Conservation (phyloP, 2,113 vertebrate species). For the Illadopsis cleaveri region DNA sequence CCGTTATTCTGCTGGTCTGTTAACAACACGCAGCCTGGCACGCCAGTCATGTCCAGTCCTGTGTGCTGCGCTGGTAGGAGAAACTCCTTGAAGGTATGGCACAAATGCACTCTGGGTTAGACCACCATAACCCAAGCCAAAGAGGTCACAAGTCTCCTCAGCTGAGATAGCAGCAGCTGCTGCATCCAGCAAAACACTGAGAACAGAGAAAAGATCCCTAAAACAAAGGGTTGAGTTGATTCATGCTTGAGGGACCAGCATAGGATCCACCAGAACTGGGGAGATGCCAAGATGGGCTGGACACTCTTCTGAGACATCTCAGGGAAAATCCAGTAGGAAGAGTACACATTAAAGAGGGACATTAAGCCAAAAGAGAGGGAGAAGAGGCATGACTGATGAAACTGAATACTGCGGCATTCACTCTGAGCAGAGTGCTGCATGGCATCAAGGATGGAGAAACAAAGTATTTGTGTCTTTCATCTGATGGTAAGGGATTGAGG, state of each 20-base stretch:
- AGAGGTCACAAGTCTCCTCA: background rate
- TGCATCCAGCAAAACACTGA: background rate
- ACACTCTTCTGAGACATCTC: background rate
- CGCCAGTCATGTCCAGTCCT: background rate
- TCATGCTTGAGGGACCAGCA: background rate
- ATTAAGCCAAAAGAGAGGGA: background rate
- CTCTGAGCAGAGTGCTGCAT: background rate
- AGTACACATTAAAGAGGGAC: background rate
- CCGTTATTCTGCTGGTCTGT: slow-evolving; percentile 64
- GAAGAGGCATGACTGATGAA: background rate
- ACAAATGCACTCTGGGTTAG: background rate
- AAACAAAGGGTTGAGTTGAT: background rate
- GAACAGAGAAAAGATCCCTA: background rate
- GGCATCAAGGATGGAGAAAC: background rate
- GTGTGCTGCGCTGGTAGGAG: background rate
- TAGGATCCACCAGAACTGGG: background rate
- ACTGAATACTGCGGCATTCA: background rate
- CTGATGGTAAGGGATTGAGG: background rate
- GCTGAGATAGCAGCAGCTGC: background rate
- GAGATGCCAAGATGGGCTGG: background rate
- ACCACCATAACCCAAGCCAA: background rate
- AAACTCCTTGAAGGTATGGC: background rate
- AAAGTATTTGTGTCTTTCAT: background rate
- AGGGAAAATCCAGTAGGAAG: background rate
- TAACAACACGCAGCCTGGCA: slow-evolving; percentile 42